These are phyloP conservation scores for Orchestia grillus DNA, from an alignment of 1,140 invertebrate genomes.

Conservation along the genomic window DNA sequence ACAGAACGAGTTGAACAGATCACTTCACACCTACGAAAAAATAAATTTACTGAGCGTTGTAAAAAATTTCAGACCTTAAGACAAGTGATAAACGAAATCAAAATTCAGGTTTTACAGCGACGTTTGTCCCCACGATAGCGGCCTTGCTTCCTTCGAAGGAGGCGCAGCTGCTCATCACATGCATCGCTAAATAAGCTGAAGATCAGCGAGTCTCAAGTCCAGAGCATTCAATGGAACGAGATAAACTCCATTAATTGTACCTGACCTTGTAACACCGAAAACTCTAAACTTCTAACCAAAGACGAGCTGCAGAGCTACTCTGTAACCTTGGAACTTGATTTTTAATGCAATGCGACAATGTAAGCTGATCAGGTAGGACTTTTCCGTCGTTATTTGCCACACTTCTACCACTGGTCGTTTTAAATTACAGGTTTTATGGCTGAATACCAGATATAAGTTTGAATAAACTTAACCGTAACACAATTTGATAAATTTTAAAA, in stretches of 20 bases:
- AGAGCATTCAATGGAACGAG: neutral
- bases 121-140: neutral
- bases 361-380: neutral
- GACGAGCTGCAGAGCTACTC: neutral
- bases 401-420: neutral
- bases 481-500: neutral
- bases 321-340: neutral
- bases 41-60: neutral
- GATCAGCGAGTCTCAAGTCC: neutral
- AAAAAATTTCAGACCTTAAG: neutral
- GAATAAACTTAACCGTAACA: neutral
- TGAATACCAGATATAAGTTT: neutral
- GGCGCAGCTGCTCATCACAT: neutral
- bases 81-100: neutral
- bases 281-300: neutral
- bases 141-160: neutral
- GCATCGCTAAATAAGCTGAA: neutral
- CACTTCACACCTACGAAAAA: neutral
- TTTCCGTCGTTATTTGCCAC: neutral
- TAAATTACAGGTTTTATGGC: neutral
- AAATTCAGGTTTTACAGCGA: neutral
- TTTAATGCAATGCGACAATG: neutral
- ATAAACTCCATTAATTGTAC: neutral
- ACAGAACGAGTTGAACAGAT: neutral
- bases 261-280: neutral